A percentile compares a stretch with the other conserved stretches of the same genome.
These are phyloP conservation scores for Tachycineta bicolor DNA, from an alignment of 2,113 vertebrate species.

Conservation along the genomic window DNA sequence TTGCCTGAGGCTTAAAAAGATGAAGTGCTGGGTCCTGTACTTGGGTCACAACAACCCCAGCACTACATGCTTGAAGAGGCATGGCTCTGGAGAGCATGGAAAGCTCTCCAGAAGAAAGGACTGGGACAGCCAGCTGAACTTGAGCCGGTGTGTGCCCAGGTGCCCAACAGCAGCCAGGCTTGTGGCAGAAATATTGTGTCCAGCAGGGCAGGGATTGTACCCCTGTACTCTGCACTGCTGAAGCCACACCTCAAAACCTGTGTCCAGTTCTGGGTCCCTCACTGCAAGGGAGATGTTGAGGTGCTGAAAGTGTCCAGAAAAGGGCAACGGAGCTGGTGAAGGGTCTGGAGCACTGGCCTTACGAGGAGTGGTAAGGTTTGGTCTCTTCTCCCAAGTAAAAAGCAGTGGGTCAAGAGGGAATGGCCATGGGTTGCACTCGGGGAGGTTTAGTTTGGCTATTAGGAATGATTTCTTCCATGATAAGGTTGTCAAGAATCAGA, in stretches of 20 bases:
- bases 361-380: fast-evolving
- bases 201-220: background rate
- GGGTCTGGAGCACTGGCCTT: background rate
- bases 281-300: background rate
- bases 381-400: background rate
- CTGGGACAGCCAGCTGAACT: background rate
- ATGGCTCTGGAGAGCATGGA: too few relatives aligned
- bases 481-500: background rate
- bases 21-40: background rate
- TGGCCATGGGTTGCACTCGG: background rate
- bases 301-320: background rate
- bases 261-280: background rate
- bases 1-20: background rate
- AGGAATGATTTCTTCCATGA: background rate
- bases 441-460: background rate
- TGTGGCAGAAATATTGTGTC: background rate
- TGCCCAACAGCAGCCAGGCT: too few relatives aligned
- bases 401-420: background rate
- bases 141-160: background rate
- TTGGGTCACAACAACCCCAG: background rate
- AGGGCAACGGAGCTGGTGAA: background rate
- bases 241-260: background rate
- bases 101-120: background rate
- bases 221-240: background rate
- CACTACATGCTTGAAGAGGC: background rate